These are phyloP conservation scores for Craterocephalus amniculus DNA, from an alignment of 2,797 vertebrate species.

Conservation along the genomic window DNA sequence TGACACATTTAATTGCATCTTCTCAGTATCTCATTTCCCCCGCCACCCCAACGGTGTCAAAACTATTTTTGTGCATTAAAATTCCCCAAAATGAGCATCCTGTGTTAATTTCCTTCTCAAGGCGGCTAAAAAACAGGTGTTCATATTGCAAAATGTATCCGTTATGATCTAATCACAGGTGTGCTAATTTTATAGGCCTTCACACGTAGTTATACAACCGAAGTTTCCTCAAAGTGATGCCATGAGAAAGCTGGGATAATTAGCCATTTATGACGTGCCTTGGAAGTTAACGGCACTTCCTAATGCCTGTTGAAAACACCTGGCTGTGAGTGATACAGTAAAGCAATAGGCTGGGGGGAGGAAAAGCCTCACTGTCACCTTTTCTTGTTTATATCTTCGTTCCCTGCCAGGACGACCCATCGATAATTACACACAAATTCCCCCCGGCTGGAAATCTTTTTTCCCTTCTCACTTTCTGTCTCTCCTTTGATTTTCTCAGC, in stretches of 20 bases:
- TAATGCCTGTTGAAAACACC: constrained; percentile 55
- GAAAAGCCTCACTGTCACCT: constrained; percentile 72
- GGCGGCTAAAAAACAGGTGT: neutral
- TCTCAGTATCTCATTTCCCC: neutral
- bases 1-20: neutral
- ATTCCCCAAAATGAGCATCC: neutral
- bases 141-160: constrained; percentile 1
- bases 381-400: constrained; percentile 73
- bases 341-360: constrained; percentile 55
- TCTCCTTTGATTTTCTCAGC: constrained; percentile 74
- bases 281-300: constrained; percentile 33
- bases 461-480: constrained; percentile 53
- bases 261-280: constrained; percentile 44
- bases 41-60: neutral
- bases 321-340: constrained; percentile 72
- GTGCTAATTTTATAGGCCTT: neutral
- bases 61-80: neutral
- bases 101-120: neutral
- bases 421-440: constrained; percentile 77
- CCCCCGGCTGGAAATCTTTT: constrained; percentile 71
- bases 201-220: constrained; percentile 8
- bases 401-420: constrained; percentile 65
- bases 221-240: constrained; percentile 34
- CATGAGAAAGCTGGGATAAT: constrained; percentile 33
- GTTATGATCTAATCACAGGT: neutral